Evolutionary conservation across 2,888 invertebrate species (phyloP).

Genomic region (Tachina fera): DNA sequence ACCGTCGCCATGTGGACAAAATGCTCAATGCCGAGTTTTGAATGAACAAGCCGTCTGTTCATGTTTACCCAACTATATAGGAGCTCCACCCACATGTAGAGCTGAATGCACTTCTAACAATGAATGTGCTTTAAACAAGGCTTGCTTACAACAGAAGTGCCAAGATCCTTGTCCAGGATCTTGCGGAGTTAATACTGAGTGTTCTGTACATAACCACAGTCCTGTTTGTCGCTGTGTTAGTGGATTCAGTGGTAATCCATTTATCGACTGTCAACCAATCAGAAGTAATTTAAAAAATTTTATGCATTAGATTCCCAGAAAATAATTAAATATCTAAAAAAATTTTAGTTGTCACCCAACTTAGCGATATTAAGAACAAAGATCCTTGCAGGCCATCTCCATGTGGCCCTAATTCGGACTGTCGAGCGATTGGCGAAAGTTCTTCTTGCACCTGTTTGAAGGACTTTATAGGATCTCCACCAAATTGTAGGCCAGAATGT

Average conservation of each 20-base stretch:
- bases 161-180: constrained; percentile 89
- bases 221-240: constrained; percentile 89
- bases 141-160: constrained; percentile 89
- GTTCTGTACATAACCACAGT: constrained; percentile 89
- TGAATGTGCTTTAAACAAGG: constrained; percentile 87
- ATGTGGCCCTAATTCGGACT: constrained; percentile 90
- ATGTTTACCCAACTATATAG: constrained; percentile 87
- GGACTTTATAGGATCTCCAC: constrained; percentile 89
- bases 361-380: constrained; percentile 79
- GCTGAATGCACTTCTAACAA: constrained; percentile 88
- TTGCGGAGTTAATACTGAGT: constrained; percentile 90
- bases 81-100: constrained; percentile 88
- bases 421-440: constrained; percentile 86
- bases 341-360: constrained; percentile 74
- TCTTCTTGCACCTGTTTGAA: constrained; percentile 88
- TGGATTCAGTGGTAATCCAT: constrained; percentile 81
- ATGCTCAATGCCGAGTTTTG: constrained; percentile 87
- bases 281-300: constrained; percentile 71
- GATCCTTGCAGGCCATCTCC: constrained; percentile 90
- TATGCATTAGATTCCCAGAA: background rate
- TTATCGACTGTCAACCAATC: constrained; percentile 84
- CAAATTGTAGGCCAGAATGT: constrained; percentile 91
- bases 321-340: constrained; percentile 32
- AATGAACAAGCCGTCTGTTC: constrained; percentile 87
- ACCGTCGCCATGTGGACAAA: constrained; percentile 89